Evolutionary conservation across 2,888 invertebrate genomes (phyloP).

Genomic region (Cataglyphis rosenhaueri): DNA sequence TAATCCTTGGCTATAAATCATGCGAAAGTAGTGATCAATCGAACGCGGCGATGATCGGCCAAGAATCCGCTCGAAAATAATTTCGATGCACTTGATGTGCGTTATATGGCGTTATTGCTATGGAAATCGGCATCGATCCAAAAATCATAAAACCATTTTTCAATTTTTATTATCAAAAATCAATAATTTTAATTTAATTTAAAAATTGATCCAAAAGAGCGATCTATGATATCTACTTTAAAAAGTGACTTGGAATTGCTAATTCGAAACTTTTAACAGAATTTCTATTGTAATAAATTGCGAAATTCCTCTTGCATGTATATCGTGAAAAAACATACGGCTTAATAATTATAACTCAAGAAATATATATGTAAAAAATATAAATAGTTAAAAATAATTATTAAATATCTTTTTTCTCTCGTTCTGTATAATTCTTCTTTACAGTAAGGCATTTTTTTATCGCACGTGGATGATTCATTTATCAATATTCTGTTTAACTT

Average conservation of each 20-base stretch:
- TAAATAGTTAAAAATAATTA: background rate
- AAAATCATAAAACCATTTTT: constrained; percentile 6
- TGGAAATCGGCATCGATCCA: background rate
- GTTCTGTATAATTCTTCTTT: background rate
- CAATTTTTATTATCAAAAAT: background rate
- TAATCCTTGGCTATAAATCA: constrained; percentile 47
- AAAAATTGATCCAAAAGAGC: background rate
- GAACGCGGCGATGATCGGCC: constrained; percentile 35
- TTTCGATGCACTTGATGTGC: constrained; percentile 39
- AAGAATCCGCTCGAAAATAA: constrained; percentile 47
- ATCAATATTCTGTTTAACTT: constrained; percentile 26
- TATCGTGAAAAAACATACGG: background rate
- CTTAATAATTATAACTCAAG: background rate
- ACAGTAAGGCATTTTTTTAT: background rate
- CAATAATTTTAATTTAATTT: background rate
- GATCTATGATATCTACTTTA: background rate
- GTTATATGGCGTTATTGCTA: constrained; percentile 19
- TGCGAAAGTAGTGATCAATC: constrained; percentile 38
- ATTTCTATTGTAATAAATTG: background rate
- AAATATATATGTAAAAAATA: background rate
- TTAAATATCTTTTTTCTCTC: background rate
- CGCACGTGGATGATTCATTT: background rate
- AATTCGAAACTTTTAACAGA: background rate
- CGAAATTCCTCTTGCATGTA: background rate
- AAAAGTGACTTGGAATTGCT: background rate